Percentiles rank a stretch among this genome's conserved stretches.
These are phyloP conservation scores for Callocephalon fimbriatum DNA, from an alignment of 2,113 vertebrate species.

Conservation along the genomic window DNA sequence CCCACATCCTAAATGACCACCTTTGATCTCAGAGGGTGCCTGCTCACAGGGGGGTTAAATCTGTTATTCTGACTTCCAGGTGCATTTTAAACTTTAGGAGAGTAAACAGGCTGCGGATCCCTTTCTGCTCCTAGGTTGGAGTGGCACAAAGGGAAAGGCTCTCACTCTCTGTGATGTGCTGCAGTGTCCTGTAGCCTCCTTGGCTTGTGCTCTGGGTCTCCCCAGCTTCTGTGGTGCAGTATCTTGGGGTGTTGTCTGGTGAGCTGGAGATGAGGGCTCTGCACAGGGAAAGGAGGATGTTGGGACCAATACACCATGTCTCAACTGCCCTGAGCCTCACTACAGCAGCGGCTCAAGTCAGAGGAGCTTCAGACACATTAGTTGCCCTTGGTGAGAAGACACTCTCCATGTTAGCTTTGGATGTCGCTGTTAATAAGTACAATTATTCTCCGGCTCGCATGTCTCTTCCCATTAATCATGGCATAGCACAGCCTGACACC, in stretches of 20 bases:
- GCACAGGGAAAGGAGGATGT: not conserved
- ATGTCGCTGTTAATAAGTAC: not conserved
- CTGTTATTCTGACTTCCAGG: not conserved
- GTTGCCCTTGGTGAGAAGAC: not conserved
- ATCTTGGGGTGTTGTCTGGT: rapidly evolving
- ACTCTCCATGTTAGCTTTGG: not conserved
- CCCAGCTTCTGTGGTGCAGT: not conserved
- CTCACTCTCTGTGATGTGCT: rapidly evolving
- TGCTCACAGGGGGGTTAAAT: not conserved
- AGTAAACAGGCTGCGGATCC: not conserved
- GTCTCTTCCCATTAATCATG: not conserved
- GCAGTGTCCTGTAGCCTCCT: not conserved
- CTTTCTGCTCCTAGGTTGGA: not conserved
- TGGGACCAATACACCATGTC: rapidly evolving
- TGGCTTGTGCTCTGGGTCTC: rapidly evolving
- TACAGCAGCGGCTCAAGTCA: not conserved
- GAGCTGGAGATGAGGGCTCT: not conserved
- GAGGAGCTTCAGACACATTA: not conserved
- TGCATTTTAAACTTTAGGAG: not conserved
- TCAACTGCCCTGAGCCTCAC: not conserved
- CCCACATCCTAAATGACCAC: not conserved
- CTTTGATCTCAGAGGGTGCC: not conserved
- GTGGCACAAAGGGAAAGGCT: not conserved
- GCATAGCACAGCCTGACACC: not conserved
- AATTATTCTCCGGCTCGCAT: not conserved